Evolutionary conservation across 2,797 vertebrate species (phyloP).

Genomic region (Hoplostethus atlanticus): DNA sequence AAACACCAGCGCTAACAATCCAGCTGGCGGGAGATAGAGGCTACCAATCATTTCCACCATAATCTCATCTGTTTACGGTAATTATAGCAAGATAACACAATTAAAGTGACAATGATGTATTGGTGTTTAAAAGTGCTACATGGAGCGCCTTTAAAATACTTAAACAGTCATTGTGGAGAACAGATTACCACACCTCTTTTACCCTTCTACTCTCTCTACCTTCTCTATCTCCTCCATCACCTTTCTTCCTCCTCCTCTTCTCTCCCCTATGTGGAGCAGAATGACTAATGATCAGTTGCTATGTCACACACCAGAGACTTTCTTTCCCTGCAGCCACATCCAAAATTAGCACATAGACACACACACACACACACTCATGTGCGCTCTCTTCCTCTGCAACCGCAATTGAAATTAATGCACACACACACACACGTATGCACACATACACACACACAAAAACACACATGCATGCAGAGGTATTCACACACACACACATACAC

Average conservation of each 20-base stretch:
- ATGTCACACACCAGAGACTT: conserved; percentile 76
- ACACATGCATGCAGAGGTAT: neutral
- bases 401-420: conserved; percentile 8
- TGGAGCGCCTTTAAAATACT: neutral
- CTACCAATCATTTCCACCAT: too few relatives aligned
- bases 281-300: conserved; percentile 82
- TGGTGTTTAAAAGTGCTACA: too few relatives aligned
- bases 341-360: conserved; percentile 76
- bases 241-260: conserved; percentile 11
- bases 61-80: too few relatives aligned
- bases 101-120: too few relatives aligned
- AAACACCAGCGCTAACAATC: too few relatives aligned
- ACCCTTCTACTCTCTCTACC: neutral
- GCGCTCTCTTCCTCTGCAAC: neutral
- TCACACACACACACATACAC: neutral
- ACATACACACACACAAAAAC: neutral
- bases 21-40: too few relatives aligned
- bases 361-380: conserved; percentile 12
- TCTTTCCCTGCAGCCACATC: conserved; percentile 76
- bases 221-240: conserved; percentile 12
- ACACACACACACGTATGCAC: neutral
- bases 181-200: neutral
- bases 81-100: too few relatives aligned
- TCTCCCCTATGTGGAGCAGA: conserved; percentile 76
- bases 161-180: neutral